Evolutionary conservation across 2,797 vertebrate species (phyloP), one percentile per base, ranked within the genome.

Genomic region (Natrix natrix): DNA sequence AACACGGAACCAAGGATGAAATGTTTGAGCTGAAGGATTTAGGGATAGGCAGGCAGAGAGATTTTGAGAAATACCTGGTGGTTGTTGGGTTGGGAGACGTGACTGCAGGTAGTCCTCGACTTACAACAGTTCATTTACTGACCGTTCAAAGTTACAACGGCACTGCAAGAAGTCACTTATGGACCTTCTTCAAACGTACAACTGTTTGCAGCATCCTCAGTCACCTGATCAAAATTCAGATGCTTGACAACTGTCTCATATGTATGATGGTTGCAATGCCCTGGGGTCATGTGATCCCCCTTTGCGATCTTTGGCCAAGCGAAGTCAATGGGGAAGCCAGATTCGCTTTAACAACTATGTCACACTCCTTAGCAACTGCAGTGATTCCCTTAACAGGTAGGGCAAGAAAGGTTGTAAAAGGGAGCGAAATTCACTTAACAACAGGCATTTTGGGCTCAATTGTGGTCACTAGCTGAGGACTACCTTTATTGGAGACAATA

Each of bases 1-100:
- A 95, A 93, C 48, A 91, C 90, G 90, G 95, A 94, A 95, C 96
- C 93, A 96, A 95, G 94, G 94, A 90, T 63, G 95, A 92, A 95
- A 87, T 92, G 56, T 43, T 93, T 93, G 94, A 93, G 54, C 93
- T 93, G 92, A 92, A 95, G 92, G 93, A 89, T 94, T 88, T 91
- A 55, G 83, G 83, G 86, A 89, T 91, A 91, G 97, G 95, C 90
- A 91, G 97, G 94, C 93, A n/a, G 28, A 90, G 94, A 92, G 89
- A 94, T 91, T 93, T 95, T 93, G 94, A 93, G 89, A 91, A 90
- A 94, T 91, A 87, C 61, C 22, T 55, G 90, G 91, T 87, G 92
- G 90, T 89, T 92, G 89, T 63, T 54, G 57, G 32, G 87, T 63
- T 11, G 8, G 94, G 92, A 87, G 92, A 89, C 28, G 91, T 26